phyloP scores from a whole-genome alignment of 2,113 vertebrate genomes.

The Mus pahari region DNA sequence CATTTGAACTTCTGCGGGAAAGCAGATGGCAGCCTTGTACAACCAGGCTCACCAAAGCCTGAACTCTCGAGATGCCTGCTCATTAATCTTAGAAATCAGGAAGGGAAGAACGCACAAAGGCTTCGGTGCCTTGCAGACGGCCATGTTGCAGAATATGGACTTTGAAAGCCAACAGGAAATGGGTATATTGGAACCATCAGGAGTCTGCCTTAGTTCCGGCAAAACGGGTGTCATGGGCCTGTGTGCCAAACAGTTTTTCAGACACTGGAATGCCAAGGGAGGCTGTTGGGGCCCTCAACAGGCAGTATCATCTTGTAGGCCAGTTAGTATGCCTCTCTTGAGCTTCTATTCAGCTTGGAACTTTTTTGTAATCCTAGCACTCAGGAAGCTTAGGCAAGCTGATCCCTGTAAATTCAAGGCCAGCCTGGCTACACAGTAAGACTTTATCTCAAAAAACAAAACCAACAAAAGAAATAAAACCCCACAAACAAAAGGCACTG shows the following conservation, averaged over 20 bases:
- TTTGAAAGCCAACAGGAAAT: background rate
- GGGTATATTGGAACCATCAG: background rate
- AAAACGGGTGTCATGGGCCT: background rate
- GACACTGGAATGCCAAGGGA: background rate
- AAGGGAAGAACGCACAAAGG: background rate
- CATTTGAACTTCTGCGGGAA: constrained; percentile 12
- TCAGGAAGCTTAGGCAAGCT: background rate
- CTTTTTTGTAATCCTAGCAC: background rate
- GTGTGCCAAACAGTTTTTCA: background rate
- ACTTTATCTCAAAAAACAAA: background rate
- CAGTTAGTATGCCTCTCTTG: background rate
- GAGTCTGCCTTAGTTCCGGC: background rate
- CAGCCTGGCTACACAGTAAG: background rate
- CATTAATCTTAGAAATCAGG: constrained; percentile 25
- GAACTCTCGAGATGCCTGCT: background rate
- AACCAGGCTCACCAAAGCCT: constrained; percentile 8
- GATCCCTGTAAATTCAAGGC: background rate
- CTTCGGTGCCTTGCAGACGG: background rate
- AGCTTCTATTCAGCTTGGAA: background rate
- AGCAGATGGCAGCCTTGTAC: constrained; percentile 17
- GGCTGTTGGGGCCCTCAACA: background rate
- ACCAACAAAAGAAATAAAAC: background rate
- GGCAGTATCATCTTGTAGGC: background rate
- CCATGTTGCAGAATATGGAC: background rate
- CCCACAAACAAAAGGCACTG: background rate